Percentiles rank a stretch among this genome's conserved stretches.
Evolutionary conservation across 2,888 invertebrate species (phyloP).

Genomic region (Cerceris rybyensis): DNA sequence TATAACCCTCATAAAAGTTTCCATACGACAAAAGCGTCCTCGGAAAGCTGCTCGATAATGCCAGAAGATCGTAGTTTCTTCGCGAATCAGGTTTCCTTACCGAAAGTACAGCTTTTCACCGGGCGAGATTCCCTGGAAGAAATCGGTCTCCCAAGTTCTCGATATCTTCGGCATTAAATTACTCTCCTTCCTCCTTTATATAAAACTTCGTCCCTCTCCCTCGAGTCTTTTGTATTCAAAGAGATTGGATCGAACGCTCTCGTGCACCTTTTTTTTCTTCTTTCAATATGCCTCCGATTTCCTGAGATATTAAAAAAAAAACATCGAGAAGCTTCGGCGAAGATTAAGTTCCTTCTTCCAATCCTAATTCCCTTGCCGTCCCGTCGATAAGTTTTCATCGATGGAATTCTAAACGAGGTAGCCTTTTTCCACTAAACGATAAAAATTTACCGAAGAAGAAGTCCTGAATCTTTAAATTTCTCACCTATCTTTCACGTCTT

Average conservation of each 20-base stretch:
- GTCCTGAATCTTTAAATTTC: no score
- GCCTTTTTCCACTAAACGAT: no score
- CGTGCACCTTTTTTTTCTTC: no score
- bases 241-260: background rate
- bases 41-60: slow-evolving; percentile 25
- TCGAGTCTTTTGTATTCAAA: background rate
- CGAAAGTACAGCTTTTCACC: background rate
- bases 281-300: no score
- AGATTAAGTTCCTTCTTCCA: no score
- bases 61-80: slow-evolving; percentile 26
- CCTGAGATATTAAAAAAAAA: no score
- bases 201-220: background rate
- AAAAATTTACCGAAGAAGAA: no score
- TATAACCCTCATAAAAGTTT: background rate
- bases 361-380: no score
- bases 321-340: no score
- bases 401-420: no score
- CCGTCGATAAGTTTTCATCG: no score
- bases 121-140: slow-evolving; percentile 22
- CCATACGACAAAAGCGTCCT: slow-evolving; percentile 2
- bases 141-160: slow-evolving; percentile 13
- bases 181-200: slow-evolving; percentile 8
- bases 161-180: slow-evolving; percentile 20
- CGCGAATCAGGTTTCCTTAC: background rate
- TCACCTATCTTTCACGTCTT: no score